Conservation (phyloP, 2,113 vertebrate species). For the Theristicus caerulescens region DNA sequence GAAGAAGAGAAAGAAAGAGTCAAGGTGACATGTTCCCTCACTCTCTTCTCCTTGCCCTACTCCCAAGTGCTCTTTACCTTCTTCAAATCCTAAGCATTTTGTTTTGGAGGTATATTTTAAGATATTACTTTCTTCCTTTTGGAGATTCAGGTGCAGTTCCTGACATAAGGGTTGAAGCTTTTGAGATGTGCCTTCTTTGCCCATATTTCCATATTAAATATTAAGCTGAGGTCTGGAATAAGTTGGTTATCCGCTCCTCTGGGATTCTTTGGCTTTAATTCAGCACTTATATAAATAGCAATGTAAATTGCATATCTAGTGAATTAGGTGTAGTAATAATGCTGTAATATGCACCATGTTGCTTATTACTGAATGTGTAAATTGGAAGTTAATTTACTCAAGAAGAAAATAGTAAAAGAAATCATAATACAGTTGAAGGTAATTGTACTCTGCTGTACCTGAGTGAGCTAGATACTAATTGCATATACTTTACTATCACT, state of each 20-base stretch:
- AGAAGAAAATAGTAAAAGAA: constrained; percentile 15
- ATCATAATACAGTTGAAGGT: not conserved
- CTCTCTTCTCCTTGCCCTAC: not conserved
- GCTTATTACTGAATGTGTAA: constrained; percentile 12
- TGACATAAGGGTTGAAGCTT: not conserved
- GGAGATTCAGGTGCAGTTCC: not conserved
- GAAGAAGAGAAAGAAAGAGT: not conserved
- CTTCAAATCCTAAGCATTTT: not conserved
- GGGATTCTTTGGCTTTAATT: constrained; percentile 21
- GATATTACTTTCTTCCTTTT: not conserved
- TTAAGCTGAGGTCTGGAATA: not conserved
- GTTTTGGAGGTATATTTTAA: not conserved
- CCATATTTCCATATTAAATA: not conserved
- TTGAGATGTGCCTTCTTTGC: not conserved
- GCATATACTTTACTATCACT: not conserved
- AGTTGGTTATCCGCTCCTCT: not conserved
- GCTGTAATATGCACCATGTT: not conserved
- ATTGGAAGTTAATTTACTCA: constrained; percentile 47
- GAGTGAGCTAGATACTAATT: not conserved
- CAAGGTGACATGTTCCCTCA: not conserved
- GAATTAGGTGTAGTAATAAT: constrained; percentile 25
- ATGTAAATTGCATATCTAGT: constrained; percentile 24
- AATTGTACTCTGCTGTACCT: not conserved
- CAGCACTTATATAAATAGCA: not conserved
- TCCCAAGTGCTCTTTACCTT: not conserved